Percentiles rank a stretch among this genome's conserved stretches.
phyloP scores from a whole-genome alignment of 2,888 invertebrate genomes.

The Mesopsocus fuscifrons region DNA sequence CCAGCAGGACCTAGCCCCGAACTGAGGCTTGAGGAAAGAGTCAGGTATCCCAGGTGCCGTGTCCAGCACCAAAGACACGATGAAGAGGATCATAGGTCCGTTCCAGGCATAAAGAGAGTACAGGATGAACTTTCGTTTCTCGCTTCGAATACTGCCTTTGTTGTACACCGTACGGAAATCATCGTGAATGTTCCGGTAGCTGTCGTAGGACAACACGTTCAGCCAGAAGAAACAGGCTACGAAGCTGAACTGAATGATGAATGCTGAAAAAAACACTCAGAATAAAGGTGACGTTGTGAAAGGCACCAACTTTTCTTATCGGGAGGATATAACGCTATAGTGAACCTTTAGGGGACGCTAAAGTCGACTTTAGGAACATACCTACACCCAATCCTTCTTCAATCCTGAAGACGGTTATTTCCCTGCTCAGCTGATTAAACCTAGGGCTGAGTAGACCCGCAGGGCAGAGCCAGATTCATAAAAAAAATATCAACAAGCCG shows the following conservation, averaged over 20 bases:
- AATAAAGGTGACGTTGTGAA: too few species aligned
- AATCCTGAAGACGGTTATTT: too few species aligned
- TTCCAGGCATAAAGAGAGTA: constrained; percentile 38
- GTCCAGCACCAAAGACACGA: constrained; percentile 36
- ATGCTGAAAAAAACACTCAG: constrained; percentile 33
- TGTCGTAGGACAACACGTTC: constrained; percentile 47
- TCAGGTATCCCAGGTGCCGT: constrained; percentile 37
- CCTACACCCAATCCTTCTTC: too few species aligned
- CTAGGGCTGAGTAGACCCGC: too few species aligned
- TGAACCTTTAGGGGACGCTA: too few species aligned
- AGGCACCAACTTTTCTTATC: too few species aligned
- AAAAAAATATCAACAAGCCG: too few species aligned
- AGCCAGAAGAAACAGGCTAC: constrained; percentile 48
- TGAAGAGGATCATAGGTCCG: constrained; percentile 30
- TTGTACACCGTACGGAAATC: not conserved
- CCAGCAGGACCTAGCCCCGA: constrained; percentile 38
- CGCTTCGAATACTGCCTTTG: constrained; percentile 14
- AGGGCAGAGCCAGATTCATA: too few species aligned
- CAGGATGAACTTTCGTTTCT: constrained; percentile 31
- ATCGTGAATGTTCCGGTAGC: constrained; percentile 26
- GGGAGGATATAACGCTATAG: too few species aligned
- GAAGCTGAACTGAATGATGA: constrained; percentile 43
- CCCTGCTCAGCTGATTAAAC: too few species aligned
- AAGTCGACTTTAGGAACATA: too few species aligned
- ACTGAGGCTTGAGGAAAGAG: constrained; percentile 36